These are phyloP conservation scores for Apamea sordens DNA, from an alignment of 2,888 invertebrate species.

Conservation along the genomic window DNA sequence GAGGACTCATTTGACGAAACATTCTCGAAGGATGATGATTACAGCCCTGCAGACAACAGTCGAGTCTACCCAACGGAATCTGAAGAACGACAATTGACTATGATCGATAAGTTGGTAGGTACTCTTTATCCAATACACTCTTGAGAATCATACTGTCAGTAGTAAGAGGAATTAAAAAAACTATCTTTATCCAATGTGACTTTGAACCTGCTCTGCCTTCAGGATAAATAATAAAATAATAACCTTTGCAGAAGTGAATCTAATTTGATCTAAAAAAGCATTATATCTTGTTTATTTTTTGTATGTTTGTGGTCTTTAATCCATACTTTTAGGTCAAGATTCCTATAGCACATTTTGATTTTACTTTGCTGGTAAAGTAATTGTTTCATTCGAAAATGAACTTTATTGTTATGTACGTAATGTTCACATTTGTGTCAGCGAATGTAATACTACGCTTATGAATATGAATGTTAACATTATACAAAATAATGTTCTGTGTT, in stretches of 20 bases:
- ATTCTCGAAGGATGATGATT: constrained; percentile 72
- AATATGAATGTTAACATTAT: neutral
- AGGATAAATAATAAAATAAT: neutral
- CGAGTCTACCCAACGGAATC: constrained; percentile 70
- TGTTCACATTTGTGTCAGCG: neutral
- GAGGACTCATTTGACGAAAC: constrained; percentile 71
- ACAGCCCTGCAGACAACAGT: constrained; percentile 66
- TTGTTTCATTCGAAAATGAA: neutral
- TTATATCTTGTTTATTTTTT: neutral
- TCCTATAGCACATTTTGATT: neutral
- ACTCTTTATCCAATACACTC: neutral
- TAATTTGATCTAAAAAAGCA: neutral
- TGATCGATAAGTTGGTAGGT: constrained; percentile 84
- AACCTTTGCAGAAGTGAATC: neutral
- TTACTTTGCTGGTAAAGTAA: neutral
- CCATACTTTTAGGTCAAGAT: neutral
- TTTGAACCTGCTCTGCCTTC: neutral
- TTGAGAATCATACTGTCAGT: neutral
- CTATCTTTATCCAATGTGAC: no score
- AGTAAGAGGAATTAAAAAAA: neutral
- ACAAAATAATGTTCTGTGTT: neutral
- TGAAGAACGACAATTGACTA: constrained; percentile 78
- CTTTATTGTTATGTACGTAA: neutral
- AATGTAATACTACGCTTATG: neutral
- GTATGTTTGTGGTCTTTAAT: neutral